Base-by-base conservation (phyloP, 30 jellyfish, hydroid and myxozoan genomes). In the Turritopsis dohrnii region DNA sequence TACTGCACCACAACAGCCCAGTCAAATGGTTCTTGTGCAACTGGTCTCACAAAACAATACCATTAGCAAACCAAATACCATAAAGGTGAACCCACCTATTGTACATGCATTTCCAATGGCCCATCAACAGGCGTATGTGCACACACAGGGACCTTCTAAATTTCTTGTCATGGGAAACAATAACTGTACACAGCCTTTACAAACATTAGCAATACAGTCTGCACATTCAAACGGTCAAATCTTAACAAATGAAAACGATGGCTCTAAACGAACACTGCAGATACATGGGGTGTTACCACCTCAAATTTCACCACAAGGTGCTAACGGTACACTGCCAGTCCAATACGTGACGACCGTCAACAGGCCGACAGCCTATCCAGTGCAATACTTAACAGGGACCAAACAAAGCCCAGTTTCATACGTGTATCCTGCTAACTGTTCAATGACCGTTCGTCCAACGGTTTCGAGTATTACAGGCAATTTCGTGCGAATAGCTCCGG, bases 401-500 rank as follows among this genome's bases (percentile, higher is more conserved):
- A 29, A 28, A 76, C 52, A 29, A 16, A 54, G 53, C 80, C 87
- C 87, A 16, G 79, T 80, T 20, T 80, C 87, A 7, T 80, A 80
- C 31, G 30, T 80, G 54, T 80, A 53, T 69, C 83, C 83, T 0
- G 66, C 66, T 22, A 65, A 65, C 17, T 3, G 79, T 21, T 17
- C 30, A 18, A 7, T 29, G 71, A 17, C 81, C 18, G 77, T 85
- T 29, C 77, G 74, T 29, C 88, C 85, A 21, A 71, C 41, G 3
- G 65, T 74, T 74, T 83, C 82, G 53, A 53, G 85, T 52, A n/a
- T 73, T 18, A 73, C 92, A 18, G 83, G 89, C 71, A 90, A 85
- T 74, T 90, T 83, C 71, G 95, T 90, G 13, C 93, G 97, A n/a
- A 90, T 90, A 41, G 97, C 97, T 4, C 97, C 97, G 22, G 97